Percentiles rank a stretch among this genome's conserved stretches.
phyloP scores from a whole-genome alignment of 2,888 invertebrate species.

The Pterostichus niger region DNA sequence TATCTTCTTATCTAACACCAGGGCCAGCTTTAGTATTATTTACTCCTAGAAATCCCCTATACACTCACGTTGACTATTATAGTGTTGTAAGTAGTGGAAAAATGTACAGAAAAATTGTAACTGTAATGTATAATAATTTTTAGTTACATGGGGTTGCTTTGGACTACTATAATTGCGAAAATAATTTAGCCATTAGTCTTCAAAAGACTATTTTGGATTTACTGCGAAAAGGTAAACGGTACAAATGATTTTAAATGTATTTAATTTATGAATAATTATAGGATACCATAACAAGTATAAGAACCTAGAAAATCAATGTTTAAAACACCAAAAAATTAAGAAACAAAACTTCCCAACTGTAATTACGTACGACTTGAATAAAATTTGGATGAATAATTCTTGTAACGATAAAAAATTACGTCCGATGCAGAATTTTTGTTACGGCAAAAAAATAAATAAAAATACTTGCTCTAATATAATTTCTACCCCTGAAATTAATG shows the following conservation, averaged over 20 bases:
- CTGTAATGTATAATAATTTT: slow-evolving; percentile 69
- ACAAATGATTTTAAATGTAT: not conserved
- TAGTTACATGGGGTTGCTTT: slow-evolving; percentile 87
- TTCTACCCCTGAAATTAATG: not conserved
- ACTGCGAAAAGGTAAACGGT: slow-evolving; percentile 40
- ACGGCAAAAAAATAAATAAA: slow-evolving; percentile 44
- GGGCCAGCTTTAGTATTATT: slow-evolving; percentile 88
- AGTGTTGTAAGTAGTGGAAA: slow-evolving; percentile 81
- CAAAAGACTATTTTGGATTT: slow-evolving; percentile 26
- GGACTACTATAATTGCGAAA: slow-evolving; percentile 85
- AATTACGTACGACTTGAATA: slow-evolving; percentile 67
- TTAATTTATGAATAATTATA: slow-evolving; percentile 63
- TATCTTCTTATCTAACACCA: slow-evolving; percentile 84
- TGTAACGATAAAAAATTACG: slow-evolving; percentile 40
- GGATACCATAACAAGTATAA: slow-evolving; percentile 70
- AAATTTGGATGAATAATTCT: slow-evolving; percentile 69
- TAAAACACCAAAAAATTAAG: slow-evolving; percentile 33
- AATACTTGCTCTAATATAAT: slow-evolving; percentile 67
- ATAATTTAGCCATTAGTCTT: slow-evolving; percentile 72
- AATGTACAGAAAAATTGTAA: not conserved
- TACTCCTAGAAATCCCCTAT: slow-evolving; percentile 87
- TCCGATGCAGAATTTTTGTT: slow-evolving; percentile 30
- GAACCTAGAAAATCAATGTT: slow-evolving; percentile 69
- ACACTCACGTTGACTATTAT: slow-evolving; percentile 83
- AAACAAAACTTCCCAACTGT: slow-evolving; percentile 61